phyloP scores from a whole-genome alignment of 2,888 invertebrate species.

The Steromphala cineraria region DNA sequence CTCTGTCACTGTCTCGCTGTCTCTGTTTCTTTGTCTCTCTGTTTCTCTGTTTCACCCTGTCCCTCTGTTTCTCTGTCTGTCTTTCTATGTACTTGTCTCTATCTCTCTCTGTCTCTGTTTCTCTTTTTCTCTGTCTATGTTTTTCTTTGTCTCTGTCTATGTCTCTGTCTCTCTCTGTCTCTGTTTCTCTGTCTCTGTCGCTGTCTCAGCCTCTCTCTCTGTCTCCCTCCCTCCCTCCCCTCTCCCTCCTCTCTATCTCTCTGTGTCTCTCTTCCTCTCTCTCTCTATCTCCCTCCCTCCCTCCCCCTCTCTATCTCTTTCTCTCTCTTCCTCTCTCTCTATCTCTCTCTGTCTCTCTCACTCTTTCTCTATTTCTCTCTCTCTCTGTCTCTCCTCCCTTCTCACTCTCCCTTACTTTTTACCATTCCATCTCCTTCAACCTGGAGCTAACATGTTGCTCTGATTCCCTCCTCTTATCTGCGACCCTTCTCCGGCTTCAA shows the following conservation, averaged over 20 bases:
- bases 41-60: too few relatives aligned
- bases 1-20: too few relatives aligned
- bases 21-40: too few relatives aligned
- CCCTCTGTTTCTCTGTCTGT: too few relatives aligned
- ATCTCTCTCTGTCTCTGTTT: too few relatives aligned
- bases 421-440: background rate
- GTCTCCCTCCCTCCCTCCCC: slow-evolving; percentile 37
- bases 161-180: too few relatives aligned
- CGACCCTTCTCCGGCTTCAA: too few relatives aligned
- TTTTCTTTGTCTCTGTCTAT: too few relatives aligned
- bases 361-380: slow-evolving; percentile 58
- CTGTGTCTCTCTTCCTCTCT: slow-evolving; percentile 36
- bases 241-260: slow-evolving; percentile 39
- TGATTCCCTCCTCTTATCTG: too few relatives aligned
- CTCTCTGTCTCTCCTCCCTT: slow-evolving; percentile 1
- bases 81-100: too few relatives aligned
- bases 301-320: slow-evolving; percentile 28
- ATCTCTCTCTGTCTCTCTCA: slow-evolving; percentile 38
- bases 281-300: slow-evolving; percentile 35
- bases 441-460: background rate
- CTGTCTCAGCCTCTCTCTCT: slow-evolving; percentile 32
- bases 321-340: slow-evolving; percentile 35
- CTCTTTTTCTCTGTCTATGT: too few relatives aligned
- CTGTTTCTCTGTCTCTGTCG: too few relatives aligned
- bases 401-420: background rate